phyloP scores from a whole-genome alignment of 1,140 invertebrate species.

The Oncopeltus fasciatus region DNA sequence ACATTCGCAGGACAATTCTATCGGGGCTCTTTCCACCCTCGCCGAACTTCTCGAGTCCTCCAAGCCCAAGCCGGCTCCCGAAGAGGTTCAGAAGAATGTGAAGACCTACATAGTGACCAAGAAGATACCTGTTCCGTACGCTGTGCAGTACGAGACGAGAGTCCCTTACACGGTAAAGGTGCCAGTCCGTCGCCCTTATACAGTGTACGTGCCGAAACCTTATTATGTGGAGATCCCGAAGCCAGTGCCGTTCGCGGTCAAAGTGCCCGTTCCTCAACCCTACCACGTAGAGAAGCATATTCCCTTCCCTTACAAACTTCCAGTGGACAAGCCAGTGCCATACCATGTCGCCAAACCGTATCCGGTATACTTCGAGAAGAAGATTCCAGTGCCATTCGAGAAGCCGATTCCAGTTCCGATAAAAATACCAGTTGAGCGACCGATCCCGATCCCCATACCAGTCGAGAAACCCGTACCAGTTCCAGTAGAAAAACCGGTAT shows the following conservation, averaged over 20 bases:
- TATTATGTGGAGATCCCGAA: constrained; percentile 29
- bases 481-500: constrained; percentile 29
- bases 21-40: not conserved
- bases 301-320: constrained; percentile 41
- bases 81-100: constrained; percentile 10
- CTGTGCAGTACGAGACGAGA: constrained; percentile 12
- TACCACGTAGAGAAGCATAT: constrained; percentile 24
- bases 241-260: constrained; percentile 33
- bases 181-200: constrained; percentile 20
- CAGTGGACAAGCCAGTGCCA: constrained; percentile 40
- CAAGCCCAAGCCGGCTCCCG: not conserved
- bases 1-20: not conserved
- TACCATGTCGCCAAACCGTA: constrained; percentile 33
- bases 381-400: constrained; percentile 39
- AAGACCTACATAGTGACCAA: constrained; percentile 13
- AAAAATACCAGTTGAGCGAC: constrained; percentile 29
- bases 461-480: constrained; percentile 26
- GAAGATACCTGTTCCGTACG: constrained; percentile 15
- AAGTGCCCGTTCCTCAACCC: constrained; percentile 24
- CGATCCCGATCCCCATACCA: constrained; percentile 43
- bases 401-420: constrained; percentile 54
- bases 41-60: not conserved
- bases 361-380: constrained; percentile 24
- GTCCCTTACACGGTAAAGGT: constrained; percentile 14
- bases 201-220: constrained; percentile 25